A percentile compares a stretch with the other conserved stretches of the same genome.
Conservation (phyloP, 2,888 invertebrate genomes). For the Parnassius orleans region DNA sequence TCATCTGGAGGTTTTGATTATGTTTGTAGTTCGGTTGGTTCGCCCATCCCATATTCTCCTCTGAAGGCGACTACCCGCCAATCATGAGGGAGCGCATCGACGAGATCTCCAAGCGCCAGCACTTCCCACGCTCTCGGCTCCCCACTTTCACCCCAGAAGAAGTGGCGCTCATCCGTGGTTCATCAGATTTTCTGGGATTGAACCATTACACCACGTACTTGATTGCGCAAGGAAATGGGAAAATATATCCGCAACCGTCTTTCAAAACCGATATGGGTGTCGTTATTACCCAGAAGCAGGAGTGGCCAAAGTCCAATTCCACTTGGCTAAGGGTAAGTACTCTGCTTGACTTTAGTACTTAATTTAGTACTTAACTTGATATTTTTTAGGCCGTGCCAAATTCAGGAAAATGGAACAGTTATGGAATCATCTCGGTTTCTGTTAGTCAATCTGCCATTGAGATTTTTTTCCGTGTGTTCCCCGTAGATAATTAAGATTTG, state of each 20-base stretch:
- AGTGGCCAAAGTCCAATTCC: slow-evolving; percentile 74
- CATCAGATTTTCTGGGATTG: slow-evolving; percentile 87
- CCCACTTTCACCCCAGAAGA: slow-evolving; percentile 83
- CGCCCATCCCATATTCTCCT: slow-evolving; percentile 83
- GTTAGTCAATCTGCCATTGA: too few relatives aligned
- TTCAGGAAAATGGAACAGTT: too few relatives aligned
- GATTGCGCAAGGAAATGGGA: slow-evolving; percentile 50
- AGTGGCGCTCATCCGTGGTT: slow-evolving; percentile 79
- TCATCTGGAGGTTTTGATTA: neutral
- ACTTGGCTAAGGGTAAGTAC: slow-evolving; percentile 72
- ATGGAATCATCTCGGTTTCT: too few relatives aligned
- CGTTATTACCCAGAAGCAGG: slow-evolving; percentile 53
- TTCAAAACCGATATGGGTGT: slow-evolving; percentile 65
- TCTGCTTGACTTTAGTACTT: too few relatives aligned
- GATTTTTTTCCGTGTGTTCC: too few relatives aligned
- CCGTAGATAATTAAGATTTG: too few relatives aligned
- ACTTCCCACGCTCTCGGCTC: slow-evolving; percentile 81
- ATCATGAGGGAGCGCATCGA: slow-evolving; percentile 82
- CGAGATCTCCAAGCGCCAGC: slow-evolving; percentile 79
- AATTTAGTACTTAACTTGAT: too few relatives aligned
- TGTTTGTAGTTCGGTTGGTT: slow-evolving; percentile 83
- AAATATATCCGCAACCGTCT: slow-evolving; percentile 49
- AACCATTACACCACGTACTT: slow-evolving; percentile 86
- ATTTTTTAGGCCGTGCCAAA: neutral
- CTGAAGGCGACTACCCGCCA: slow-evolving; percentile 83